Percentiles rank a stretch among this genome's conserved stretches.
phyloP scores from a whole-genome alignment of 2,797 vertebrate genomes.

The Myotis myotis region DNA sequence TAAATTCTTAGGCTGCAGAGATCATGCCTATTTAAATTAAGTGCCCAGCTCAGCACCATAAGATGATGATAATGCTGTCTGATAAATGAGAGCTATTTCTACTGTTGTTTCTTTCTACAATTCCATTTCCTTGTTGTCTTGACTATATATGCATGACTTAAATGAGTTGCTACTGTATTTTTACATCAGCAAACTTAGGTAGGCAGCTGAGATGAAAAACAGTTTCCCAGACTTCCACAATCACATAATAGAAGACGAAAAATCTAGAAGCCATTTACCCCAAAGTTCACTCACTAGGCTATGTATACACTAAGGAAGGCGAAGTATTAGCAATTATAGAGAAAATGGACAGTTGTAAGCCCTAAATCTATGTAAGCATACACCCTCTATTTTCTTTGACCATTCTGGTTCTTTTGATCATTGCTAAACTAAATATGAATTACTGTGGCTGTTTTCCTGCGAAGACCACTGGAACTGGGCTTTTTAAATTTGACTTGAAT shows the following conservation, averaged over 20 bases:
- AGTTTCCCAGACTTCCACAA: neutral
- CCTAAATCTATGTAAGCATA: neutral
- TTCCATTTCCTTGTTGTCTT: neutral
- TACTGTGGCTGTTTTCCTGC: neutral
- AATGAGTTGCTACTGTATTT: neutral
- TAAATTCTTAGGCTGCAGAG: slow-evolving; percentile 34
- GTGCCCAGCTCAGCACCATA: neutral
- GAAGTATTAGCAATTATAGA: neutral
- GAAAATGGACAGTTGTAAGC: neutral
- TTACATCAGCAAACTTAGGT: slow-evolving; percentile 15
- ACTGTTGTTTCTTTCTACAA: neutral
- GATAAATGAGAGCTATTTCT: neutral
- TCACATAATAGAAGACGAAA: neutral
- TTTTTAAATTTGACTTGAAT: neutral
- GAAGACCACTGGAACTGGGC: neutral
- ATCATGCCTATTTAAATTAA: slow-evolving; percentile 17
- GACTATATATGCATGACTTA: neutral
- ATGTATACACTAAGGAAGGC: neutral
- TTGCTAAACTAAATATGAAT: neutral
- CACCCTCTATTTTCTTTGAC: neutral
- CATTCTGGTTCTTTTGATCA: neutral
- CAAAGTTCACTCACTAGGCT: neutral
- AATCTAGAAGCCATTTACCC: neutral
- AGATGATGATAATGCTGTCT: neutral
- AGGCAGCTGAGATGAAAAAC: neutral